A percentile compares a stretch with the other conserved stretches of the same genome.
Conservation (phyloP, 2,113 vertebrate genomes). For the Murina feae region DNA sequence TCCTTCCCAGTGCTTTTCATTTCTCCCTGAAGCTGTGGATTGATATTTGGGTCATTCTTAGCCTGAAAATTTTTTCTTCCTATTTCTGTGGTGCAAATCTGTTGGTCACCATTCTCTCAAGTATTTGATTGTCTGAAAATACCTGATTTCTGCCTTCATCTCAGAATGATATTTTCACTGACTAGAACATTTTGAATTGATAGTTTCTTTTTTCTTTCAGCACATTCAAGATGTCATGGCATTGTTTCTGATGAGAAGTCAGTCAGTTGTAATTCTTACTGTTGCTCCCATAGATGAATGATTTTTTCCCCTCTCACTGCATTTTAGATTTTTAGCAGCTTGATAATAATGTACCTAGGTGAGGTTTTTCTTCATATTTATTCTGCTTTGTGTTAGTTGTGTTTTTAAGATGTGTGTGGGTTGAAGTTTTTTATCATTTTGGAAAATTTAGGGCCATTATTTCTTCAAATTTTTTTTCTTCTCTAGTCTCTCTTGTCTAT, state of each 20-base stretch:
- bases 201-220: neutral
- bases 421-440: neutral
- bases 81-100: neutral
- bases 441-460: neutral
- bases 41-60: neutral
- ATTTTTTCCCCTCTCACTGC: neutral
- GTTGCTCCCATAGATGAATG: neutral
- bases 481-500: neutral
- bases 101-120: neutral
- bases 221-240: neutral
- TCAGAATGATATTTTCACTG: neutral
- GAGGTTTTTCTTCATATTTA: neutral
- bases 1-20: neutral
- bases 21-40: neutral
- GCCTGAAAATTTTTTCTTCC: neutral
- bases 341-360: neutral
- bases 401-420: neutral
- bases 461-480: constrained; percentile 10
- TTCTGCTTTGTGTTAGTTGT: neutral
- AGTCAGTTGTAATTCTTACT: neutral
- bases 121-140: neutral
- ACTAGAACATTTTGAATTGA: neutral
- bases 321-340: neutral
- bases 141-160: neutral
- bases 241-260: neutral